Evolutionary conservation across 2,888 invertebrate species (phyloP), one percentile per base, ranked within the genome.

Genomic region (Hoplodrina ambigua): DNA sequence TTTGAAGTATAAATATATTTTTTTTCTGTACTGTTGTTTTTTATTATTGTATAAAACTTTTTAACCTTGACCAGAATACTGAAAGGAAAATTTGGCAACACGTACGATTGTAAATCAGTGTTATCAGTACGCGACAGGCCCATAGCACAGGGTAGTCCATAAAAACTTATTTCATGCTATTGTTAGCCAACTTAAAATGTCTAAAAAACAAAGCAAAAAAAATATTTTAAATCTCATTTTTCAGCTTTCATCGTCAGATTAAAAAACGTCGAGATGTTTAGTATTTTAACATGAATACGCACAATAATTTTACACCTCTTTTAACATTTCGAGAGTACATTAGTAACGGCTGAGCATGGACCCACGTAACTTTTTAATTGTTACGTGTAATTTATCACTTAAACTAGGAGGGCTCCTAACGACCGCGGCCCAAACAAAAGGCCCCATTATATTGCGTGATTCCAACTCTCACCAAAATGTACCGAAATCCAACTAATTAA

Each of bases 401-500:
- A 88, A 87, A 88, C 87, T 85, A 85, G 79, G 80, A 84, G 81
- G 65, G 78, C 85, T 83, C 86, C 87, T 85, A 83, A 83, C 83
- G 81, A 80, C 75, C 85, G 56, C 81, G 81, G 85, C 77, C 83
- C 77, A 87, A 89, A 90, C 90, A 90, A 89, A 83, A 89, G 88
- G 88, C 81, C 85, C 84, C 83, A 83, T 89, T 86, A 83, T 80
- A 87, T 93, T 86, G 94, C 93, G 92, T 93, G 94, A 89, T 87
- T 80, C 80, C 76, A 84, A 91, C 90, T 87, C 83, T 81, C 86
- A 86, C 86, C 88, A 91, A 92, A 90, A 91, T 87, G 85, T 88
- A 89, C 88, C 86, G 75, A 80, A 92, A 88, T 88, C 85, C 85
- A 88, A 87, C 91, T 93, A 94, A 94, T 94, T 94, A 94, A 93